Conservation (phyloP, 2,113 vertebrate species). For the Mormyrus lacerda region DNA sequence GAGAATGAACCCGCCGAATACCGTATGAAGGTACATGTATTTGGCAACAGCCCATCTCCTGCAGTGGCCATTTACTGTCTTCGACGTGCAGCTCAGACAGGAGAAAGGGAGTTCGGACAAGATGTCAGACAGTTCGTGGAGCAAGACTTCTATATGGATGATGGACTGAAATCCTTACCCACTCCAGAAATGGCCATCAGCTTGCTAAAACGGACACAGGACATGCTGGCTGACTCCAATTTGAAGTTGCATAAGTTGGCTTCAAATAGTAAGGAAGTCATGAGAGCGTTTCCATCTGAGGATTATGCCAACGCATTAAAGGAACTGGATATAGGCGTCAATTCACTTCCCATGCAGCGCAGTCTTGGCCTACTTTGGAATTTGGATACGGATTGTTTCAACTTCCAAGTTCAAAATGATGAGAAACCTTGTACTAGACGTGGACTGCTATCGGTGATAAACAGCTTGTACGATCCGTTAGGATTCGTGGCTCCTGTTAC, state of each 20-base stretch:
- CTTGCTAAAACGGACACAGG: not conserved
- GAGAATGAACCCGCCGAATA: conserved; percentile 18
- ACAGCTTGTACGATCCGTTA: conserved; percentile 25
- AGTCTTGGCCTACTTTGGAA: not conserved
- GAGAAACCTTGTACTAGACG: conserved; percentile 14
- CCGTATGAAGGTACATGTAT: conserved; percentile 28
- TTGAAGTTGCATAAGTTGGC: not conserved
- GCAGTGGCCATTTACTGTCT: conserved; percentile 20
- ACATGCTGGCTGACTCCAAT: not conserved
- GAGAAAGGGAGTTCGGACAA: not conserved
- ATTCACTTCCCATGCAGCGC: not conserved
- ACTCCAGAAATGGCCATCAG: not conserved
- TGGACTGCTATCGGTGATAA: conserved; percentile 17
- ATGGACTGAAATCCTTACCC: not conserved
- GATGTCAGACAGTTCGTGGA: no score
- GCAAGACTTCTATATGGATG: no score
- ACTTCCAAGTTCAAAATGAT: not conserved
- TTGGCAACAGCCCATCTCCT: not conserved
- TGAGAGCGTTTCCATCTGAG: conserved; percentile 5
- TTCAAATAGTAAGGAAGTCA: not conserved
- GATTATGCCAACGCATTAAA: not conserved
- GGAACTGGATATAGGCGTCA: not conserved
- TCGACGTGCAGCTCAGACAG: not conserved
- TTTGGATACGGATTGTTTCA: conserved; percentile 7
- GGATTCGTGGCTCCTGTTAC: conserved; percentile 12